These are phyloP conservation scores for Parelbella ahira DNA, from an alignment of 2,888 invertebrate species.

Conservation along the genomic window DNA sequence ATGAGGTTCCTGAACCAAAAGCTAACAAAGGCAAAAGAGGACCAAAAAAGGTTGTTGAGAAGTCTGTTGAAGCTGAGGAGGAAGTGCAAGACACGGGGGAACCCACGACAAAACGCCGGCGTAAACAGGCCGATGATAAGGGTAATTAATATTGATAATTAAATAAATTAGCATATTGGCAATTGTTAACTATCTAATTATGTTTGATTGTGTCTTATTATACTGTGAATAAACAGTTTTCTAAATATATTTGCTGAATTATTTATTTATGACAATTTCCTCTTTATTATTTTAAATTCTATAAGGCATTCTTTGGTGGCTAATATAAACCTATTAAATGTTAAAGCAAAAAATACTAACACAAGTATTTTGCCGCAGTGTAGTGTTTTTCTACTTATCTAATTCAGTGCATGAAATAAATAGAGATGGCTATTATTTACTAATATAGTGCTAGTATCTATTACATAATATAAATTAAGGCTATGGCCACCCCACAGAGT, in stretches of 20 bases:
- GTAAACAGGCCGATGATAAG: constrained; percentile 65
- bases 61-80: constrained; percentile 42
- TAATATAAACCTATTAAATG: too few relatives aligned
- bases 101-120: constrained; percentile 56
- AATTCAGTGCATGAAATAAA: too few relatives aligned
- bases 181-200: constrained; percentile 53
- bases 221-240: constrained; percentile 64
- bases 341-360: too few relatives aligned
- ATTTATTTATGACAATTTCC: constrained; percentile 52
- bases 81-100: constrained; percentile 53
- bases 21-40: constrained; percentile 58
- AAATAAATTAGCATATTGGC: constrained; percentile 42
- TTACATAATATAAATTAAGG: too few relatives aligned
- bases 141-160: constrained; percentile 66
- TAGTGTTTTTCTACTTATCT: too few relatives aligned
- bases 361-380: too few relatives aligned
- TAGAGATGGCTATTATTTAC: too few relatives aligned
- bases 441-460: too few relatives aligned
- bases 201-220: constrained; percentile 61
- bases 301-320: too few relatives aligned
- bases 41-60: constrained; percentile 52
- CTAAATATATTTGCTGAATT: constrained; percentile 55
- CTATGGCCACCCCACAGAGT: too few relatives aligned
- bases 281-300: constrained; percentile 17
- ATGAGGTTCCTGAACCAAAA: constrained; percentile 47